Conservation (phyloP, 1,140 invertebrate species). For the Probaryconus sp. region DNA sequence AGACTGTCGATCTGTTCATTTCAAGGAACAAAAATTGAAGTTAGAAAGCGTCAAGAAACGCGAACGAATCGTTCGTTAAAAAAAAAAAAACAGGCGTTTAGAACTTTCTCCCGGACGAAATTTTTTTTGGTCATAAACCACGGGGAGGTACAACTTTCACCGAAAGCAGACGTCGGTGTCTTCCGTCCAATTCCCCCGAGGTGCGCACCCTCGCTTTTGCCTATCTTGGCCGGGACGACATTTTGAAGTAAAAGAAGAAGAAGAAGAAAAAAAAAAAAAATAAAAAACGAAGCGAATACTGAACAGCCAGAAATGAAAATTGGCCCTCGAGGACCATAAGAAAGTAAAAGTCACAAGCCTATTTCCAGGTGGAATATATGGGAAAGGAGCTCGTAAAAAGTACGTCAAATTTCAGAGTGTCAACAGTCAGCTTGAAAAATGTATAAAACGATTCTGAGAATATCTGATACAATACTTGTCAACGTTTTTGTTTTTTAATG, state of each 20-base stretch:
- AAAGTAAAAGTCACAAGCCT: slow-evolving; percentile 55
- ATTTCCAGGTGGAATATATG: slow-evolving; percentile 39
- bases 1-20: slow-evolving; percentile 50
- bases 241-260: slow-evolving; percentile 8
- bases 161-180: slow-evolving; percentile 60
- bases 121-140: slow-evolving; percentile 50
- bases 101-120: slow-evolving; percentile 45
- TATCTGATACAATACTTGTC: no score
- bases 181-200: slow-evolving; percentile 47
- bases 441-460: no score
- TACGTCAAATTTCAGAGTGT: slow-evolving; percentile 25
- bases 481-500: no score
- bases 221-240: slow-evolving; percentile 14
- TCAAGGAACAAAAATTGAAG: slow-evolving; percentile 51
- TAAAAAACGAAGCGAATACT: slow-evolving; percentile 28
- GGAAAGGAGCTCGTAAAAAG: slow-evolving; percentile 48
- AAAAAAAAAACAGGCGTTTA: slow-evolving; percentile 32
- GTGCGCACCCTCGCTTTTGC: slow-evolving; percentile 31
- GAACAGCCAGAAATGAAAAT: slow-evolving; percentile 56
- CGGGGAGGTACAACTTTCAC: slow-evolving; percentile 66
- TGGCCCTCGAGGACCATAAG: slow-evolving; percentile 59
- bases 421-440: not conserved
- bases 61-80: slow-evolving; percentile 43
- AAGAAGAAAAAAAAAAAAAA: slow-evolving; percentile 12
- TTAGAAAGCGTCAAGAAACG: slow-evolving; percentile 59